Evolutionary conservation across 2,888 invertebrate species (phyloP).

Genomic region (Lamellibrachia columna): DNA sequence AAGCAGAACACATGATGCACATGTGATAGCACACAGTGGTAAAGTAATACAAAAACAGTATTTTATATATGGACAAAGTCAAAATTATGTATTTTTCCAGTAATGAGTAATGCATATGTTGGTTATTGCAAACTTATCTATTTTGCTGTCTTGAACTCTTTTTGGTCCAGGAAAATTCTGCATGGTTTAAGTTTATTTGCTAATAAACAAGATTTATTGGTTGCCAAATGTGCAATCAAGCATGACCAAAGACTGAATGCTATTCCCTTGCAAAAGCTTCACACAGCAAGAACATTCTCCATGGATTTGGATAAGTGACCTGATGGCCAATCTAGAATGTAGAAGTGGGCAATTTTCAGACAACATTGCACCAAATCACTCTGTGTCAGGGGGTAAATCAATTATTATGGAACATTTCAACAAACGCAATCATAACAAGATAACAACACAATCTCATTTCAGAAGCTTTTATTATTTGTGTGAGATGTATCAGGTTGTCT

Average conservation of each 20-base stretch:
- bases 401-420: background rate
- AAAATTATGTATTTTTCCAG: too few relatives aligned
- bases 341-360: background rate
- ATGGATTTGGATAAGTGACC: background rate
- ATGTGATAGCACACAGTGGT: background rate
- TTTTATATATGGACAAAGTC: too few relatives aligned
- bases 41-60: too few relatives aligned
- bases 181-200: too few relatives aligned
- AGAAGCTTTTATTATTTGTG: background rate
- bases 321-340: background rate
- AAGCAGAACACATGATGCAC: background rate
- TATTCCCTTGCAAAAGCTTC: background rate
- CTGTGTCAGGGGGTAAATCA: background rate
- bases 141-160: too few relatives aligned
- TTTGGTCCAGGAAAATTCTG: too few relatives aligned
- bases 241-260: background rate
- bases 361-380: background rate
- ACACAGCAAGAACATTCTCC: background rate
- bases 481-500: background rate
- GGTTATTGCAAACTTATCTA: too few relatives aligned
- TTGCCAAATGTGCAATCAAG: background rate
- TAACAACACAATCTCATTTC: background rate
- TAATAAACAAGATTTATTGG: background rate
- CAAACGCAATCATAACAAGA: background rate
- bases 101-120: too few relatives aligned